Evolutionary conservation across 2,888 invertebrate genomes (phyloP).

Genomic region (Myopa testacea): DNA sequence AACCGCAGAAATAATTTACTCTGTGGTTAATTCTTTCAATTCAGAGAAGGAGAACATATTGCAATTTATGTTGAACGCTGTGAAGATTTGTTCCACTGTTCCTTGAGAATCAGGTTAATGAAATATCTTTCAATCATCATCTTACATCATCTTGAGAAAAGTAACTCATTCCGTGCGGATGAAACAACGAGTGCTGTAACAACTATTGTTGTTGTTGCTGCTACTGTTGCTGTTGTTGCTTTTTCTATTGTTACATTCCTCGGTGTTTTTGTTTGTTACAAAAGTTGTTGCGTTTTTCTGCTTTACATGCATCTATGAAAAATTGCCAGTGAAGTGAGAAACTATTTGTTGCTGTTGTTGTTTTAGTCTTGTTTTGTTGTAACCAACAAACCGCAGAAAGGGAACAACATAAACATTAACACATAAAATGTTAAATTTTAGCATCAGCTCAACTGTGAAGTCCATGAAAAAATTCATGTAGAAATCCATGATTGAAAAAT

Average conservation of each 20-base stretch:
- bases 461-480: no score
- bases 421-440: no score
- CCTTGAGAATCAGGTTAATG: constrained; percentile 16
- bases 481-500: no score
- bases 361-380: background rate
- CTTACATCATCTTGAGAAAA: constrained; percentile 7
- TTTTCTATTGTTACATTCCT: background rate
- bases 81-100: background rate
- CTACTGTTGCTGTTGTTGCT: background rate
- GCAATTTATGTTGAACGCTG: no score
- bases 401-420: no score
- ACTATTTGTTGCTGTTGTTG: background rate
- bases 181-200: background rate
- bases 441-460: no score
- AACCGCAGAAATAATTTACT: no score
- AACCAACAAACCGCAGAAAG: no score
- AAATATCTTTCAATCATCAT: background rate
- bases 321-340: background rate
- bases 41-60: no score
- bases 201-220: background rate
- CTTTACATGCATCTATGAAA: background rate
- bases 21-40: no score
- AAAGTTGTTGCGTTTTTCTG: background rate
- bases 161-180: constrained; percentile 7
- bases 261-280: background rate